Evolutionary conservation across 1,140 invertebrate species (phyloP).

Genomic region (Sminthurinus signatus): DNA sequence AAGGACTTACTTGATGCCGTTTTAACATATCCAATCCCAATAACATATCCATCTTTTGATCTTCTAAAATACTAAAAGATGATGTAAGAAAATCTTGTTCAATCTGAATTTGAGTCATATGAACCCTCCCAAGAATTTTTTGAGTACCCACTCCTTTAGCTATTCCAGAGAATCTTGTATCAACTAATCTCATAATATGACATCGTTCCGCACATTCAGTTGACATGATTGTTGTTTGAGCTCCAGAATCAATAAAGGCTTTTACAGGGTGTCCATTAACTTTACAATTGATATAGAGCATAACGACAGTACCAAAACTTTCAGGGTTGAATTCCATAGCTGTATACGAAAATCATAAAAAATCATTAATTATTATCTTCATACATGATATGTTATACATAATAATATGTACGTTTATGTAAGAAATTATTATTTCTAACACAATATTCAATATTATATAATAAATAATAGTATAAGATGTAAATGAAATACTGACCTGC

Average conservation of each 20-base stretch:
- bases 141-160: slow-evolving; percentile 94
- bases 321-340: slow-evolving; percentile 98
- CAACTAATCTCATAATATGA: slow-evolving; percentile 91
- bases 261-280: slow-evolving; percentile 94
- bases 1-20: slow-evolving; percentile 68
- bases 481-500: too few relatives aligned
- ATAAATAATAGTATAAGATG: too few relatives aligned
- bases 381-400: too few relatives aligned
- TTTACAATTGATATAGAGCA: slow-evolving; percentile 94
- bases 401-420: too few relatives aligned
- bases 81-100: slow-evolving; percentile 87
- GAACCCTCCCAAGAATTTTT: slow-evolving; percentile 89
- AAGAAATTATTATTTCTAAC: too few relatives aligned
- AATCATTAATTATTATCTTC: too few relatives aligned
- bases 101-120: slow-evolving; percentile 95
- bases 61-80: slow-evolving; percentile 94
- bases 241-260: slow-evolving; percentile 95
- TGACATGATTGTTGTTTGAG: slow-evolving; percentile 92
- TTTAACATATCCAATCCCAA: slow-evolving; percentile 95
- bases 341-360: too few relatives aligned
- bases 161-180: slow-evolving; percentile 87
- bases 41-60: slow-evolving; percentile 98
- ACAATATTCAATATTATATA: too few relatives aligned
- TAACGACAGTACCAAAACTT: slow-evolving; percentile 92
- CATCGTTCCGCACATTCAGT: slow-evolving; percentile 85